phyloP scores from a whole-genome alignment of 2,113 vertebrate genomes.

The Periophthalmodon schlosseri region DNA sequence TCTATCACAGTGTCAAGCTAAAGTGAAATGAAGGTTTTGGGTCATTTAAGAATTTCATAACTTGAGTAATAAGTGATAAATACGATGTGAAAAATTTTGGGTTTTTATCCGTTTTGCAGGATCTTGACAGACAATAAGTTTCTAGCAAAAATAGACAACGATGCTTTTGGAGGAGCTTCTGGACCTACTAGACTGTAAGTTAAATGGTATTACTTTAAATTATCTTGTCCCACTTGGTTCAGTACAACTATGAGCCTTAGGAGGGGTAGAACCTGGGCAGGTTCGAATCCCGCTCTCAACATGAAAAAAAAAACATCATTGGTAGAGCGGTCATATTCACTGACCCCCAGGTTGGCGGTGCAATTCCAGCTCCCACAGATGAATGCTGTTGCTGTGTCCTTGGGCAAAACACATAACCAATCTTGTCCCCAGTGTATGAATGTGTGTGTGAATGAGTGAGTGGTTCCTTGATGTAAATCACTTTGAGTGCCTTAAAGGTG shows the following conservation, averaged over 20 bases:
- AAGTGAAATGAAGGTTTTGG: slow-evolving; percentile 22
- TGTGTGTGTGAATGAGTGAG: too few species aligned
- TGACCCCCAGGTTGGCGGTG: too few species aligned
- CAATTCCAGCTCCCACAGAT: too few species aligned
- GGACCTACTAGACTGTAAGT: slow-evolving; percentile 88
- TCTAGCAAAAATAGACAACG: slow-evolving; percentile 81
- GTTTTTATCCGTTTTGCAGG: slow-evolving; percentile 62
- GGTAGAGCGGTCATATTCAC: too few species aligned
- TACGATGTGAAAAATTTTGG: slow-evolving; percentile 2
- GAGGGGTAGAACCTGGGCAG: neutral
- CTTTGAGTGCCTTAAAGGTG: too few species aligned
- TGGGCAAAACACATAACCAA: too few species aligned
- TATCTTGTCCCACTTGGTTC: neutral
- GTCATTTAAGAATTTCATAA: slow-evolving; percentile 33
- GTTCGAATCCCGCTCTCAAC: neutral
- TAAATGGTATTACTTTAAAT: neutral
- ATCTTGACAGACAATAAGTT: slow-evolving; percentile 84
- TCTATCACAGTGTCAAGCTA: slow-evolving; percentile 42
- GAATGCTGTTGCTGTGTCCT: too few species aligned
- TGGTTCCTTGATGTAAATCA: too few species aligned
- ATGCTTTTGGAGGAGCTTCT: slow-evolving; percentile 83
- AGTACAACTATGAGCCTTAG: neutral
- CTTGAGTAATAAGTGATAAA: slow-evolving; percentile 7
- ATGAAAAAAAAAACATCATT: too few species aligned
- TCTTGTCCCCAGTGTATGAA: too few species aligned